Base-by-base conservation (phyloP, 2,797 vertebrate species). In the Xenops minutus region DNA sequence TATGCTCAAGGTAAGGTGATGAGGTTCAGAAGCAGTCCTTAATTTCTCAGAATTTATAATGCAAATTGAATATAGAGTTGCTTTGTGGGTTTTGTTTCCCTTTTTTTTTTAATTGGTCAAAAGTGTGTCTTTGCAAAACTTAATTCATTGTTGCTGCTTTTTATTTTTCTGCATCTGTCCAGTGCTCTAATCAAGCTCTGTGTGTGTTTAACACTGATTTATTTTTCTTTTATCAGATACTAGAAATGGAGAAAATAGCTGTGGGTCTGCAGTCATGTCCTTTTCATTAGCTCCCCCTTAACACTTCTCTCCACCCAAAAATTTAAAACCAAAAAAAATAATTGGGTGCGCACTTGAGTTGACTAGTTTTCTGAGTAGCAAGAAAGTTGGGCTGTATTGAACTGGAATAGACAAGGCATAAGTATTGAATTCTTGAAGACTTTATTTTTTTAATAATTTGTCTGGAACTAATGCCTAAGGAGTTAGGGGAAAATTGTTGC, bases 1-100 rank as follows among this genome's bases (percentile, higher is more conserved):
- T 82, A 99, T 99, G 99, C 98, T 99, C 15, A 99, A 99, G 98
- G 99, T 99, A 96, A 95, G 69, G 36, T 34, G 37, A 5, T 83
- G 37, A 66, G 37, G 44, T 64, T 77, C 41, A 76, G n/a, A 62
- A 75, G 12, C 29, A 69, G 1, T 36, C 34, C 14, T 69, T 80
- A 3, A 39, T 75, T 84, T 68, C 41, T 83, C 44, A 46, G 54
- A 49, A 52, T 55, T 76, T n/a, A 24, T 68, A 39, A 24, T 58
- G 10, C 27, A 37, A 54, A 32, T 36, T 64, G 6, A 56, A 32
- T 19, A 32, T 19, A 51, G 36, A 13, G 11, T 14, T 20, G 10
- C 39, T 49, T 49, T 39, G 16, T 61, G 36, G 4, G 8, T 74
- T 46, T 4, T 56, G 12, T 18, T 32, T 56, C 19, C 30, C 30